A percentile compares a stretch with the other conserved stretches of the same genome.
Conservation (phyloP, 2,113 vertebrate species). For the Mobula hypostoma region DNA sequence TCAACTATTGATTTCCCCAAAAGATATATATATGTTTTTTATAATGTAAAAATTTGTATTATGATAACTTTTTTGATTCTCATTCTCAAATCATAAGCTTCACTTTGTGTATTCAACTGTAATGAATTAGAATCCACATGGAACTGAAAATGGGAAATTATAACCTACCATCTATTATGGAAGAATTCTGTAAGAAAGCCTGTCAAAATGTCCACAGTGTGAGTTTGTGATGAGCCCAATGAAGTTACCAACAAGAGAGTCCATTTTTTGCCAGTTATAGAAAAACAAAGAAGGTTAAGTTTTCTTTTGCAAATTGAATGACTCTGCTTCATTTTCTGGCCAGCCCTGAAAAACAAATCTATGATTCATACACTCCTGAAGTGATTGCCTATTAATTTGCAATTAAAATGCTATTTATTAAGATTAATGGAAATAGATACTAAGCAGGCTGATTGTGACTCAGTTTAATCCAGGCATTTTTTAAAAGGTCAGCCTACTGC, state of each 20-base stretch:
- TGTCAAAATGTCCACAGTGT: background rate
- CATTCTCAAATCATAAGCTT: background rate
- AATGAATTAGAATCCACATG: background rate
- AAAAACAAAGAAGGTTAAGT: background rate
- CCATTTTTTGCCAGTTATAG: background rate
- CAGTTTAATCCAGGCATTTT: background rate
- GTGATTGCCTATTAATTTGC: background rate
- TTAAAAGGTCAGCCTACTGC: background rate
- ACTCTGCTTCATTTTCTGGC: background rate
- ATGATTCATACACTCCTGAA: background rate
- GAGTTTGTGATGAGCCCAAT: background rate
- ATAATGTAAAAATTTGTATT: background rate
- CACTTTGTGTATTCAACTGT: background rate
- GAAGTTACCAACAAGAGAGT: background rate
- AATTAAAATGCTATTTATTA: slow-evolving; percentile 30
- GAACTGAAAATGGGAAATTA: background rate
- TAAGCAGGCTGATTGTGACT: background rate
- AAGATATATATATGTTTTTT: background rate
- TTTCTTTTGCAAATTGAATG: slow-evolving; percentile 16
- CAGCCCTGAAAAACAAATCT: background rate
- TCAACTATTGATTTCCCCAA: background rate
- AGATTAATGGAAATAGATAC: slow-evolving; percentile 19
- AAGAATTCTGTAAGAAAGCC: background rate
- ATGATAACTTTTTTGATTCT: background rate
- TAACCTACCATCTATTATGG: background rate